Percentiles rank a stretch among this genome's conserved stretches.
phyloP scores from a whole-genome alignment of 2,797 vertebrate species.

The Anabacerthia variegaticeps region DNA sequence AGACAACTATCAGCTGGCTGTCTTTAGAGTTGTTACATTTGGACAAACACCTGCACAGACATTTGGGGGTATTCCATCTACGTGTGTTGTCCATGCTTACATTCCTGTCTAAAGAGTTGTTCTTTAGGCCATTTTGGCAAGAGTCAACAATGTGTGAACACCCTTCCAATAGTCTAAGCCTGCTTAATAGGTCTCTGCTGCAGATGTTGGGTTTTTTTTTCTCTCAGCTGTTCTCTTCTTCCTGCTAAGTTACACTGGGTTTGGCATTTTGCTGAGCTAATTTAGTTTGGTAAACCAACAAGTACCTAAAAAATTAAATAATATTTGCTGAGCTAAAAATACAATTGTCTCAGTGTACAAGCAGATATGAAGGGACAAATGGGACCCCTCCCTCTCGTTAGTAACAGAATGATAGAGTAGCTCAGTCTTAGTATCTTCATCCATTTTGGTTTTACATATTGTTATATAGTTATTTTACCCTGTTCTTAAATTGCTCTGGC shows the following conservation, averaged over 20 bases:
- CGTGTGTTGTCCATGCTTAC: rapidly evolving
- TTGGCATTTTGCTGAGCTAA: background rate
- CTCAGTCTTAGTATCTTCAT: background rate
- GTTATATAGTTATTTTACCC: background rate
- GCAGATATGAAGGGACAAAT: background rate
- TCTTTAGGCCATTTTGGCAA: background rate
- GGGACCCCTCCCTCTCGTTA: background rate
- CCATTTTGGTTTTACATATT: background rate
- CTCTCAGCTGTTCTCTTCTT: background rate
- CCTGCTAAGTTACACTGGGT: background rate
- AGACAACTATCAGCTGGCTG: background rate
- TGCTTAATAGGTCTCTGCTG: background rate
- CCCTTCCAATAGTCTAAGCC: background rate
- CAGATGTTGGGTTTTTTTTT: background rate
- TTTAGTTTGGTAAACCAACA: background rate
- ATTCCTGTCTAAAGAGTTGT: background rate
- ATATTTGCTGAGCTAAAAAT: background rate
- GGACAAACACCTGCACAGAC: background rate
- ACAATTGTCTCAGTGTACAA: background rate
- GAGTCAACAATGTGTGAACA: background rate
- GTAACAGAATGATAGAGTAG: background rate
- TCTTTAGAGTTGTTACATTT: background rate
- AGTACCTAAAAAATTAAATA: background rate
- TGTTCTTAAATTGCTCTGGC: background rate
- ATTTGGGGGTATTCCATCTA: background rate